Evolutionary conservation across 1,140 invertebrate species (phyloP).

Genomic region (Aphaenogaster rudis): DNA sequence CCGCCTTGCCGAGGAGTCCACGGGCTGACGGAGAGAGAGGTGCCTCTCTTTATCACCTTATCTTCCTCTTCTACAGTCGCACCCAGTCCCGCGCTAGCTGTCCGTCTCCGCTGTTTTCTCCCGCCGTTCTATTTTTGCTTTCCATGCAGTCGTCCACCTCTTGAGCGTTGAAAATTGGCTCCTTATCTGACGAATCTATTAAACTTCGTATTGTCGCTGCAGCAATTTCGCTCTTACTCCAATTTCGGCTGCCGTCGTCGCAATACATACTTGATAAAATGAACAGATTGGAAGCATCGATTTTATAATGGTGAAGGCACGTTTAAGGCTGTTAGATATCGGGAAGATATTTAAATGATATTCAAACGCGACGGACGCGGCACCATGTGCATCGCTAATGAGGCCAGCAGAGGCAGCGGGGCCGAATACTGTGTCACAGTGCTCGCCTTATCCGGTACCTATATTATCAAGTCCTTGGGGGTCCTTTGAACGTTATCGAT

Average conservation of each 20-base stretch:
- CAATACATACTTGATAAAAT: background rate
- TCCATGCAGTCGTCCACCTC: background rate
- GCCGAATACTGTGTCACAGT: conserved; percentile 73
- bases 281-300: background rate
- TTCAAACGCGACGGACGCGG: conserved; percentile 38
- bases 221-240: conserved; percentile 7
- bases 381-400: conserved; percentile 78
- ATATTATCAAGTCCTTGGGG: conserved; percentile 52
- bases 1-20: conserved; percentile 10
- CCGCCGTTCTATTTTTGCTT: background rate
- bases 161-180: background rate
- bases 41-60: conserved; percentile 38
- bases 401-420: conserved; percentile 68
- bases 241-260: background rate
- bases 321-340: background rate
- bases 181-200: conserved; percentile 47
- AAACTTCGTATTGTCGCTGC: conserved; percentile 30
- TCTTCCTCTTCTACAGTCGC: conserved; percentile 45
- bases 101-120: background rate
- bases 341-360: conserved; percentile 35
- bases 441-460: conserved; percentile 32
- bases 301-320: conserved; percentile 24
- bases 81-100: background rate
- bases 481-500: conserved; percentile 57
- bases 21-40: background rate